Evolutionary conservation across 1,140 invertebrate species (phyloP).

Genomic region (Calosoma granatense): DNA sequence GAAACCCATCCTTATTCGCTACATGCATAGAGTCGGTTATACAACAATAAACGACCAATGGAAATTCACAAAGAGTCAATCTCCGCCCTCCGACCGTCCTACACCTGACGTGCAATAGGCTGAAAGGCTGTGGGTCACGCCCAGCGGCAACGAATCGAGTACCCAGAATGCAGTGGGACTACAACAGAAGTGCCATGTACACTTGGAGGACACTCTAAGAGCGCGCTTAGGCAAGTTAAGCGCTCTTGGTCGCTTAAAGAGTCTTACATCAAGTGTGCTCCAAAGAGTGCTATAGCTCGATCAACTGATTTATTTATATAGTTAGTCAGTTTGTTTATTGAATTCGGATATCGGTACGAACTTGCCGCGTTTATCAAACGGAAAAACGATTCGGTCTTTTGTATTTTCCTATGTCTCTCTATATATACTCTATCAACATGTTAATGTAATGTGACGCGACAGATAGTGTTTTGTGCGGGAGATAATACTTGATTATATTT

Average conservation of each 20-base stretch:
- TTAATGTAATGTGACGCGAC: neutral
- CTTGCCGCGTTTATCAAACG: constrained; percentile 1
- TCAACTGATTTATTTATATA: constrained; percentile 38
- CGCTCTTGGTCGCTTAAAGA: constrained; percentile 36
- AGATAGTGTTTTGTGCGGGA: too few species aligned
- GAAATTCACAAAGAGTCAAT: neutral
- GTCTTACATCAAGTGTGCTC: constrained; percentile 37
- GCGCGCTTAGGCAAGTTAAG: constrained; percentile 38
- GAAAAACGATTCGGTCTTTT: neutral
- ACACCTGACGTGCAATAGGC: constrained; percentile 19
- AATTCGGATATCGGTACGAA: constrained; percentile 34
- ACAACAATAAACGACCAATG: neutral
- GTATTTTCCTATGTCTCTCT: neutral
- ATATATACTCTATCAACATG: too few species aligned
- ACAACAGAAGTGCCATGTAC: constrained; percentile 34
- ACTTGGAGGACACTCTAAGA: constrained; percentile 36
- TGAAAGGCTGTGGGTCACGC: constrained; percentile 13
- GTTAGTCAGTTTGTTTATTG: constrained; percentile 39
- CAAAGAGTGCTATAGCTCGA: constrained; percentile 36
- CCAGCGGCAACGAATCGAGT: constrained; percentile 26
- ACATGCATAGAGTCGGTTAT: too few species aligned
- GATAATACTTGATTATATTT: too few species aligned
- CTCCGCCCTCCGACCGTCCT: constrained; percentile 7
- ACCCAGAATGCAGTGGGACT: constrained; percentile 31
- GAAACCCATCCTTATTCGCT: too few species aligned